Percentiles rank a stretch among this genome's conserved stretches.
These are phyloP conservation scores for Cnemophilus loriae DNA, from an alignment of 2,113 vertebrate genomes.

Conservation along the genomic window DNA sequence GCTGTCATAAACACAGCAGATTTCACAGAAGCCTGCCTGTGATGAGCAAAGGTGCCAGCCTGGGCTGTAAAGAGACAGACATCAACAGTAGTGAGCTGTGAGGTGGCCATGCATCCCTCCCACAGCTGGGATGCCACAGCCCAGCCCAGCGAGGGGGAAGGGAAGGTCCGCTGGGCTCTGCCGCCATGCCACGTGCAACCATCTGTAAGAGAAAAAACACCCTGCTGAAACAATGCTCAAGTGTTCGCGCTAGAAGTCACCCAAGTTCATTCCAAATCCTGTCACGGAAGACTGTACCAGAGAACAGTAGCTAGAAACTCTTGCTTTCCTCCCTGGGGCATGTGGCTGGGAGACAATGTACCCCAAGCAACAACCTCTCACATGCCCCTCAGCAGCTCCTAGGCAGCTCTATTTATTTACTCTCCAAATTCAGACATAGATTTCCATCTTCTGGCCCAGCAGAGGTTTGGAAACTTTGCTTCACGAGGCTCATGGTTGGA, in stretches of 20 bases:
- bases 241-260: not conserved
- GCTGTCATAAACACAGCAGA: not conserved
- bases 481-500: constrained; percentile 38
- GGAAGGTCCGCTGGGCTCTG: not conserved
- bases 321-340: not conserved
- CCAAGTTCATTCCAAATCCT: not conserved
- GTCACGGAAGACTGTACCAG: not conserved
- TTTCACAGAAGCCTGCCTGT: not conserved
- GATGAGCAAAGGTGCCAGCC: not conserved
- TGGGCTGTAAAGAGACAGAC: not conserved
- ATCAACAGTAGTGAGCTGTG: not conserved
- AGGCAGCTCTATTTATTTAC: constrained; percentile 38
- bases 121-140: not conserved
- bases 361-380: not conserved
- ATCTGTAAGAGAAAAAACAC: not conserved
- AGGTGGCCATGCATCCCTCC: rapidly evolving
- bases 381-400: not conserved
- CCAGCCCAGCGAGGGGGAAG: not conserved
- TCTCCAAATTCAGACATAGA: constrained; percentile 13
- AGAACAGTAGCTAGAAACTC: not conserved
- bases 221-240: not conserved
- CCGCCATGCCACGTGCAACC: not conserved
- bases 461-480: constrained; percentile 50
- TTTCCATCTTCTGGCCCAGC: constrained; percentile 36
- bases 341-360: not conserved